Evolutionary conservation across 2,888 invertebrate species (phyloP), one percentile per base, ranked within the genome.

Genomic region (Meandrusa payeni): DNA sequence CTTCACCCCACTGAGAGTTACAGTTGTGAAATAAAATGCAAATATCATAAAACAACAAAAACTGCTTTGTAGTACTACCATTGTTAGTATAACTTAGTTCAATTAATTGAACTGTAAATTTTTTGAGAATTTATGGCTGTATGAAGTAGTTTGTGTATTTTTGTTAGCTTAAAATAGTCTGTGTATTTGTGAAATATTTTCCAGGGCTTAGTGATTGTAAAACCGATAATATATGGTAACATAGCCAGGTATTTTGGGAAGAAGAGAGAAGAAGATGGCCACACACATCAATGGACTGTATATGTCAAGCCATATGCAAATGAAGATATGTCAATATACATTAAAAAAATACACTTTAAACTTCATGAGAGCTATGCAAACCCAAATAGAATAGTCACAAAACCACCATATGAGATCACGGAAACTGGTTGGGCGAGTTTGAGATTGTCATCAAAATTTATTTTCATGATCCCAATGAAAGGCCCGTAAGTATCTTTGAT

Each of bases 361-460:
- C 85, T 99, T 1, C 99, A 99, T 64, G 99, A 99, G 76, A 98
- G 98, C 74, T 99, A 98, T 65, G 91, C 95, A 0, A 98, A 98
- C 78, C 95, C 95, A 1, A 97, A 97, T 71, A 89, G 99, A 69
- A 96, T 98, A 52, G 91, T 98, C 0, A 95, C 95, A 0, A 96
- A 97, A 70, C 97, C 98, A 0, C 99, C 99, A 0, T 99, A 97
- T 69, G 98, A 99, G 87, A 92, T 99, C 3, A 96, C 95, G 0
- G 99, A 99, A 80, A 99, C 99, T 0, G 99, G 99, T 1, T 99
- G 99, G 99, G 99, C 54, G 99, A 99, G 85, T 99, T 99, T 75
- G 99, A 99, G 82, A 95, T 99, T 52, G 95, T 97, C 20, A 98
- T 99, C 40, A 98, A 98, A 76, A 95, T 99, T 49, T 97, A 97